These are phyloP conservation scores for Lamprotornis superbus DNA, from an alignment of 2,113 vertebrate species.

Conservation along the genomic window DNA sequence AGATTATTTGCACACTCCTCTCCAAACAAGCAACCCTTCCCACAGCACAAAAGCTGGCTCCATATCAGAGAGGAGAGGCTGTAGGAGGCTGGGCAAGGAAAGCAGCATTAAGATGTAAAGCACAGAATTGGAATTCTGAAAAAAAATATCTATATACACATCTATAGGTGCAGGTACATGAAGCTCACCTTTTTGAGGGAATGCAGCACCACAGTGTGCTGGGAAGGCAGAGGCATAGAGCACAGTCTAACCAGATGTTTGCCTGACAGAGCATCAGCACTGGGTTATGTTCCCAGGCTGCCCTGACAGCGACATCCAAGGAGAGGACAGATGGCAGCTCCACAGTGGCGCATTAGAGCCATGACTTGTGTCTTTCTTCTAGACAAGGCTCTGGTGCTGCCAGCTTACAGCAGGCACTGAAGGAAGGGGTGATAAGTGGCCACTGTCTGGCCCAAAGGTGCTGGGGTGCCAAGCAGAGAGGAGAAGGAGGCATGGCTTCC, in stretches of 20 bases:
- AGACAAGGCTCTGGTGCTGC: neutral
- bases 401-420: neutral
- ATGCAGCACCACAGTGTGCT: neutral
- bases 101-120: neutral
- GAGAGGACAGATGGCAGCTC: conserved; percentile 40
- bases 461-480: neutral
- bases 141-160: neutral
- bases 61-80: neutral
- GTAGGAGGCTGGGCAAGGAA: neutral
- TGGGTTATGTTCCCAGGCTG: neutral
- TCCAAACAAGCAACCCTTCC: neutral
- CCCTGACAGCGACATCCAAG: neutral
- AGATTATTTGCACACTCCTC: neutral
- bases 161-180: neutral
- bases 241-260: neutral
- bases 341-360: neutral
- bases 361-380: neutral
- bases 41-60: neutral
- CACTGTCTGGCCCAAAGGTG: neutral
- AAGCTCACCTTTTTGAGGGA: neutral
- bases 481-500: neutral
- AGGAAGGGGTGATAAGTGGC: neutral
- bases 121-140: neutral
- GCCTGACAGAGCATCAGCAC: neutral
- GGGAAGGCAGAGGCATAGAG: neutral